Evolutionary conservation across 2,888 invertebrate genomes (phyloP).

Genomic region (Zhengitettix transpicula): DNA sequence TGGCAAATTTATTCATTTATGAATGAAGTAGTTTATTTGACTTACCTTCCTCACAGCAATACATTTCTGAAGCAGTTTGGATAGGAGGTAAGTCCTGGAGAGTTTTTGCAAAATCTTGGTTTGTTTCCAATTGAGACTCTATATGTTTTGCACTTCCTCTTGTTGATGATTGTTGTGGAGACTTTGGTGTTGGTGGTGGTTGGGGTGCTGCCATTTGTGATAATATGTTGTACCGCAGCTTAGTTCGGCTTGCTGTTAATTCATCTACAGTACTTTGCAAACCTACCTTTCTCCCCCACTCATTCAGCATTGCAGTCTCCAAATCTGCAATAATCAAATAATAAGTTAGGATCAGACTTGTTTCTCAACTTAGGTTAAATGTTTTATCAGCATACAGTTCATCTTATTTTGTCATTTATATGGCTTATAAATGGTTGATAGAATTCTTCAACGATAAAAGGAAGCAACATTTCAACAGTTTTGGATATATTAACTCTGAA

Average conservation of each 20-base stretch:
- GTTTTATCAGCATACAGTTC: no score
- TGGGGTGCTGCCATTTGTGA: not conserved
- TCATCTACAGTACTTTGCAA: constrained; percentile 1
- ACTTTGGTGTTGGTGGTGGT: not conserved
- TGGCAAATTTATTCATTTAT: no score
- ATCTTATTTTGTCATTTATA: no score
- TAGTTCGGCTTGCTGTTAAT: not conserved
- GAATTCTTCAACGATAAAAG: no score
- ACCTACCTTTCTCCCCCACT: constrained; percentile 8
- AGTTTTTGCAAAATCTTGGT: not conserved
- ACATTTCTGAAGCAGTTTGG: constrained; percentile 3
- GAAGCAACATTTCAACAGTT: no score
- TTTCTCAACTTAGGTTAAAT: not conserved
- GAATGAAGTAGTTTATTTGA: no score
- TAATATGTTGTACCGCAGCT: not conserved
- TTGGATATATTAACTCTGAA: no score
- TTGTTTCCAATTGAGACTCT: not conserved
- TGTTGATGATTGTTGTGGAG: not conserved
- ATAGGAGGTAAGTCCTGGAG: not conserved
- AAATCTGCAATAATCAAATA: not conserved
- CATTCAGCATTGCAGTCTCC: constrained; percentile 7
- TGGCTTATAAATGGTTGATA: no score
- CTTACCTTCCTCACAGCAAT: not conserved
- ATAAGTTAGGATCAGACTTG: not conserved
- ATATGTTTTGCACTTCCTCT: not conserved